Base-by-base conservation (phyloP, 2,797 vertebrate species). In the Hemitrygon akajei region DNA sequence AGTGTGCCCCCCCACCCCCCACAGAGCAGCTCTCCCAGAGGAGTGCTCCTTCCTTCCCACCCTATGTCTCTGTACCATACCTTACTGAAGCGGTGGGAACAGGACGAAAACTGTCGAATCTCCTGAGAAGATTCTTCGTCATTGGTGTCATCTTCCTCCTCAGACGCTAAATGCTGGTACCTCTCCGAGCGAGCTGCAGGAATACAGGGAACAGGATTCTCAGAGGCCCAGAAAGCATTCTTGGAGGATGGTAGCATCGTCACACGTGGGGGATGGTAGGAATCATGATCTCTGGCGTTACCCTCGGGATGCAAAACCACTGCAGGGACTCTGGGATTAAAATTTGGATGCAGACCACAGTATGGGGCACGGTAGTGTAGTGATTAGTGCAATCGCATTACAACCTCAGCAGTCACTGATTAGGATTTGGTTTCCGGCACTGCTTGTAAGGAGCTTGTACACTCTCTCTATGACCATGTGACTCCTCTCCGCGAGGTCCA, bases 71-170 rank as follows among this genome's bases (percentile, higher is more conserved):
- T 47, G 47, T 66, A 66, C 12, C 94, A 73, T 95, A 99, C 98
- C 97, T 99, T 99, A 97, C 99, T 99, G 96, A 99, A 99, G n/a
- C 99, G 98, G 95, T 99, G 98, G 0, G 99, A 99, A 96, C 98
- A 99, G 86, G 98, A 99, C 0, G 98, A 97, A 96, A 99, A 99
- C 96, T 98, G 98, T 0, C 98, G 97, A 6, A 99, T 99, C 96
- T 99, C 99, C 2, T 98, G 95, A 0, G 98, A 99, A 0, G 98
- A 98, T 93, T 99, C 98, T 94, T 99, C 98, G 0, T 99, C 98
- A 0, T 99, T 99, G 1, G 98, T 98, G 94, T 99, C 98, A 0
- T 99, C 98, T 56, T 97, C 97, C 94, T 98, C 97, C 0, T 99
- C 99, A 0, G 98, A 99, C 1, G 97, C 98, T 96, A 99, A 94